Conservation (phyloP, 2,113 vertebrate species). For the Macrotis lagotis region DNA sequence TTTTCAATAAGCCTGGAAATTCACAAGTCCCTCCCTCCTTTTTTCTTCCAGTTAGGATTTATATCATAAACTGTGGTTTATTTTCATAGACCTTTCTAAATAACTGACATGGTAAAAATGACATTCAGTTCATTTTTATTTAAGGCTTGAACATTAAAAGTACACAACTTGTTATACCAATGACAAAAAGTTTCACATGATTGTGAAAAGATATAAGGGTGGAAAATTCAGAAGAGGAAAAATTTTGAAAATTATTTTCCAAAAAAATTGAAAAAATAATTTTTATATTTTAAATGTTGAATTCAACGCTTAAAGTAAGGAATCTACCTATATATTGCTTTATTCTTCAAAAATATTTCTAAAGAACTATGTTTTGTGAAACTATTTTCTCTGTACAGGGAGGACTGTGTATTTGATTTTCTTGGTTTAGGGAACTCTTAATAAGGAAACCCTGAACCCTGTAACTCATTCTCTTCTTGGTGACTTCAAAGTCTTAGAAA, state of each 20-base stretch:
- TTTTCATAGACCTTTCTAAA: not conserved
- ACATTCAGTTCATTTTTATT: not conserved
- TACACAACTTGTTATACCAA: not conserved
- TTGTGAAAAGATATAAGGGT: not conserved
- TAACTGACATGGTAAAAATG: not conserved
- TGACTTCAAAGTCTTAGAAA: too few relatives aligned
- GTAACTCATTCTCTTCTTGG: too few relatives aligned
- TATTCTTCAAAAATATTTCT: not conserved
- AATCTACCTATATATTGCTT: not conserved
- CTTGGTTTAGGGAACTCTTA: too few relatives aligned
- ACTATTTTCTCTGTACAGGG: too few relatives aligned
- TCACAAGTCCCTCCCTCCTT: not conserved
- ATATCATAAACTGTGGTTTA: not conserved
- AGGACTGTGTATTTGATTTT: too few relatives aligned
- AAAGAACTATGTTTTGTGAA: not conserved
- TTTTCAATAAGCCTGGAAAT: constrained; percentile 43
- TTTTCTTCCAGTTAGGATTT: constrained; percentile 36
- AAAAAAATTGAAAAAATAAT: constrained; percentile 22
- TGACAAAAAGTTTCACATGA: not conserved
- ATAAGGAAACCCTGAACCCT: too few relatives aligned
- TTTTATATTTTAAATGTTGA: constrained; percentile 16
- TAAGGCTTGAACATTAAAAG: not conserved
- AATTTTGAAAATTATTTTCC: not conserved
- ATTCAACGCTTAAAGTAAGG: not conserved
- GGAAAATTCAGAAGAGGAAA: constrained; percentile 2